Evolutionary conservation across 2,888 invertebrate species (phyloP), one percentile per base, ranked within the genome.

Genomic region (Drosophila nr. medialis): DNA sequence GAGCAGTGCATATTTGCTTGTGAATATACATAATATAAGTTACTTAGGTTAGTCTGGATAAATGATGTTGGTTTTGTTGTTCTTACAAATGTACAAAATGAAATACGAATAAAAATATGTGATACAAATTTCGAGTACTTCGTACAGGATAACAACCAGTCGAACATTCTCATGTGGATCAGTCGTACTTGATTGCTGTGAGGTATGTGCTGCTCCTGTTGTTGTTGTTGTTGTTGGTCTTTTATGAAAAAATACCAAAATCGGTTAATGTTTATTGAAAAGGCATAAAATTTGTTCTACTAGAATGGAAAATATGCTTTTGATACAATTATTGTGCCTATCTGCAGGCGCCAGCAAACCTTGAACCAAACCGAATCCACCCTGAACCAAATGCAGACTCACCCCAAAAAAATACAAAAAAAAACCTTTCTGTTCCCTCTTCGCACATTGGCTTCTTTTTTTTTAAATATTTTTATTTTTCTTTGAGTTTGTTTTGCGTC

Each of bases 231-330:
- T 68, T 74, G 73, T 69, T 64, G 67, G 75, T 84, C 81, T 81
- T 75, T 77, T 86, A 89, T 89, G 89, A 89, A 89, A 91, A 90
- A 89, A 90, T 91, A 87, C 91, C 91, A 76, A 92, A 93, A 93
- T 93, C 93, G 92, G 92, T 92, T 92, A 93, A 93, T 93, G 93
- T 93, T 93, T 93, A 93, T 93, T 93, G 93, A 93, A 93, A 93
- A 93, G 91, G 92, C 92, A 93, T 93, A 92, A 93, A 93, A 93
- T 92, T 92, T 92, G 92, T 92, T 93, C 93, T 92, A 93, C 92
- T 92, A 93, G 93, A 93, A 93, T 91, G 91, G 90, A 92, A 92
- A 93, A 93, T 93, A 93, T 93, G 93, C 92, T 91, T 92, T 92
- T 93, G 93, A 93, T 93, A 93, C 92, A 90, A 91, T 92, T 90